phyloP scores from a whole-genome alignment of 2,888 invertebrate species.

The Chloromyia formosa region DNA sequence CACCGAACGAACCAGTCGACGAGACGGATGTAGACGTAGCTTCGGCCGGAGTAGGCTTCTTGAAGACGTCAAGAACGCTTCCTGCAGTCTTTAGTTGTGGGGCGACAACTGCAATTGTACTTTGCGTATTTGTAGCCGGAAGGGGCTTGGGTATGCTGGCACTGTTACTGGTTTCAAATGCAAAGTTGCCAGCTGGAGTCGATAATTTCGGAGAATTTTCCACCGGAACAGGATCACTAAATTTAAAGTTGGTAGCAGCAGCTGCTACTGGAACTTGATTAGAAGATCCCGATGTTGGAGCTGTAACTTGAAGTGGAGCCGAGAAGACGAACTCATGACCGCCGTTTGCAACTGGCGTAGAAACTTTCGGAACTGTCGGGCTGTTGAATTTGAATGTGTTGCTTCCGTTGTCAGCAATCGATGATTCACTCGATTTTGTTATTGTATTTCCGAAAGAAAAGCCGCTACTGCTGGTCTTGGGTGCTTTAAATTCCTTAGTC shows the following conservation, averaged over 20 bases:
- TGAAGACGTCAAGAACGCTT: slow-evolving; percentile 64
- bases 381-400: background rate
- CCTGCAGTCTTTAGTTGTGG: slow-evolving; percentile 61
- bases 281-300: slow-evolving; percentile 54
- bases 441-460: slow-evolving; percentile 5
- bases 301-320: slow-evolving; percentile 61
- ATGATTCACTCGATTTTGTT: background rate
- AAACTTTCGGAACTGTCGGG: background rate
- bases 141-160: background rate
- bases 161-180: slow-evolving; percentile 52
- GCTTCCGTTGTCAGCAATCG: background rate
- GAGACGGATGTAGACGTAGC: slow-evolving; percentile 8
- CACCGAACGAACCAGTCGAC: slow-evolving; percentile 53
- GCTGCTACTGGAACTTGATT: slow-evolving; percentile 64
- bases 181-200: slow-evolving; percentile 56
- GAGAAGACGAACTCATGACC: slow-evolving; percentile 62
- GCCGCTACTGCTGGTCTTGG: background rate
- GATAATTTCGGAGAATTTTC: slow-evolving; percentile 54
- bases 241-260: slow-evolving; percentile 67
- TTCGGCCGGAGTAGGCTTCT: slow-evolving; percentile 49
- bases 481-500: background rate
- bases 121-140: background rate
- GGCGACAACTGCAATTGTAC: slow-evolving; percentile 40
- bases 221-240: slow-evolving; percentile 66
- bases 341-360: background rate